Percentiles rank a stretch among this genome's conserved stretches.
phyloP scores from a whole-genome alignment of 1,140 invertebrate genomes.

The Maconellicoccus hirsutus region DNA sequence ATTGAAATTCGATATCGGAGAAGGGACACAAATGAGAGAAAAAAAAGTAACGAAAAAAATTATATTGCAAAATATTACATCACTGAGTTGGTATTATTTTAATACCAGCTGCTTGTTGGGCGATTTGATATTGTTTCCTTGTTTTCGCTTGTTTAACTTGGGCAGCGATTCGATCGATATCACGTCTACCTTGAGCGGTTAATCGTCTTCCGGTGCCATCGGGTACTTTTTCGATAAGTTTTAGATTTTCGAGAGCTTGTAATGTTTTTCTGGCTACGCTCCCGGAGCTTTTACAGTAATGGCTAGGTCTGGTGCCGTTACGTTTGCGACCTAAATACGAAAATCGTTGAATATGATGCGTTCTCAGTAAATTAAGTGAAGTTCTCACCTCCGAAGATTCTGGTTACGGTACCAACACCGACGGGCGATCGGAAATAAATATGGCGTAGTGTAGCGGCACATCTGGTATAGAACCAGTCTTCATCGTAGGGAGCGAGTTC shows the following conservation, averaged over 20 bases:
- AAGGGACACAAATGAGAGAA: no score
- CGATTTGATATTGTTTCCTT: conserved; percentile 26
- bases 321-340: conserved; percentile 62
- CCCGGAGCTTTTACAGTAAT: conserved; percentile 80
- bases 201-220: conserved; percentile 72
- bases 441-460: conserved; percentile 84
- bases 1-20: no score
- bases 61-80: not conserved
- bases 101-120: conserved; percentile 25
- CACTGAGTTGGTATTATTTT: conserved; percentile 21
- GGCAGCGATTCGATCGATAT: conserved; percentile 94
- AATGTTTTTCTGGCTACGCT: conserved; percentile 87
- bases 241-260: conserved; percentile 83
- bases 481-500: conserved; percentile 94
- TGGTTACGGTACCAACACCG: conserved; percentile 87
- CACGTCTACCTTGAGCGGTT: conserved; percentile 82
- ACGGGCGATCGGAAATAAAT: conserved; percentile 90
- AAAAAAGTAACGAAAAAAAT: not conserved
- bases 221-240: conserved; percentile 83
- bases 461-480: conserved; percentile 94
- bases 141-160: conserved; percentile 49
- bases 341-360: not conserved
- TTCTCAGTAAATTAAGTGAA: not conserved
- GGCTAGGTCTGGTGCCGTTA: conserved; percentile 88
- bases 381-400: conserved; percentile 76